Base-by-base conservation (phyloP, 2,797 vertebrate species). In the Cottoperca gobio region DNA sequence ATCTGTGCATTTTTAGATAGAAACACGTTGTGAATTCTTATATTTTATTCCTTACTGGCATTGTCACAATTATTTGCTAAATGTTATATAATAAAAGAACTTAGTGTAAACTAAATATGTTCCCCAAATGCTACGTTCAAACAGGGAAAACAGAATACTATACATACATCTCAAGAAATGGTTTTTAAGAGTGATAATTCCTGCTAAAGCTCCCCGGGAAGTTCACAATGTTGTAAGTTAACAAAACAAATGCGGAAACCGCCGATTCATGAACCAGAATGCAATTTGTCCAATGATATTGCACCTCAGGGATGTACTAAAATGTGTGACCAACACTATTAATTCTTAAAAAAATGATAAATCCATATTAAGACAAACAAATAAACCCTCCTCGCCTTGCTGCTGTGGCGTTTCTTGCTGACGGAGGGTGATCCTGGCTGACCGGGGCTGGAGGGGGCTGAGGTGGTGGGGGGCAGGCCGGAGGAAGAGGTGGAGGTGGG, bases 371-470 rank as follows among this genome's bases (percentile, higher is more conserved):
- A n/a, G n/a, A 31, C 8, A 24, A 35, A 23, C 23, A 31, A 13
- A n/a, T n/a, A n/a, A n/a, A 9, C 0, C 10, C 24, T 16, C 5
- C 5, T 81, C 4, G 35, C 93, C 92, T 93, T 94, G 91, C 86
- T 96, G 93, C 96, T 95, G 89, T 99, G 98, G 7, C 97, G 96
- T 85, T 99, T 99, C 92, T 98, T 99, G 96, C 96, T 95, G 88
- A 99, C 92, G 0, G 97, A 97, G 1, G 98, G 98, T 0, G 98
- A 99, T 9, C 96, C 97, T 3, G 98, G 98, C 86, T 99, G 98
- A 12, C 95, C 97, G 0, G 98, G 98, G 78, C 98, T 99, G 81
- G 98, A 98, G 42, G 95, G 95, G 2, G 96, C 93, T 0, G 97
- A 99, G 2, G 96, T 92, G 4, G 96, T 93, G 79, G 94, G 93